Evolutionary conservation across 2,888 invertebrate species (phyloP), one percentile per base, ranked within the genome.

Genomic region (Ochropleura plecta): DNA sequence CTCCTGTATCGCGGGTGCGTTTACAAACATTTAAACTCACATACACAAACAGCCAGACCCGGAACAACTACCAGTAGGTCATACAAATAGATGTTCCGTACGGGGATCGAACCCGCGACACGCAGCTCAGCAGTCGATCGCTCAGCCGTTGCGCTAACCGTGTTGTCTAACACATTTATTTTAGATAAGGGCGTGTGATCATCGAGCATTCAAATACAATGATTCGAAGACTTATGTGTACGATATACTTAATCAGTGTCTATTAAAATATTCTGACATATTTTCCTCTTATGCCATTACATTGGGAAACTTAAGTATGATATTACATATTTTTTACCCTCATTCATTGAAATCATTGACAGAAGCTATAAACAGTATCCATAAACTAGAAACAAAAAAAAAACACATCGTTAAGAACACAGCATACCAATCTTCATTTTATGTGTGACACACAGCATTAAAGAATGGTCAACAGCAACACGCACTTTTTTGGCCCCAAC

Each of bases 391-490:
- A 80, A 87, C 77, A 89, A 87, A 90, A 88, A n/a, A 88, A 90
- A 90, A 86, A 6, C 74, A 65, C 83, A 84, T 88, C 88, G 85
- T 88, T 90, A 90, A 81, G 75, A 81, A 76, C 84, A 76, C 76
- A 77, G 79, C 85, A 90, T 90, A 88, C 88, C 87, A 64, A 68
- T 80, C 72, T 78, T 77, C 81, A 86, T 83, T 84, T 87, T 86
- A 85, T 86, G 85, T 76, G 78, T 71, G 86, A 86, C 88, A 86
- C 75, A 89, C 83, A 20, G 76, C 48, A 57, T 73, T 84, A 79
- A 85, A 88, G 81, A 85, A 84, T 59, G 59, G 66, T 20, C 76
- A 84, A 60, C 66, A 53, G 62, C 44, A 68, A 79, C 79, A 72
- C 60, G 30, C 51, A n/a, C 42, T 74, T 75, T 81, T 78, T 72